phyloP scores from a whole-genome alignment of 2,888 invertebrate genomes.

The Pollenia angustigena region DNA sequence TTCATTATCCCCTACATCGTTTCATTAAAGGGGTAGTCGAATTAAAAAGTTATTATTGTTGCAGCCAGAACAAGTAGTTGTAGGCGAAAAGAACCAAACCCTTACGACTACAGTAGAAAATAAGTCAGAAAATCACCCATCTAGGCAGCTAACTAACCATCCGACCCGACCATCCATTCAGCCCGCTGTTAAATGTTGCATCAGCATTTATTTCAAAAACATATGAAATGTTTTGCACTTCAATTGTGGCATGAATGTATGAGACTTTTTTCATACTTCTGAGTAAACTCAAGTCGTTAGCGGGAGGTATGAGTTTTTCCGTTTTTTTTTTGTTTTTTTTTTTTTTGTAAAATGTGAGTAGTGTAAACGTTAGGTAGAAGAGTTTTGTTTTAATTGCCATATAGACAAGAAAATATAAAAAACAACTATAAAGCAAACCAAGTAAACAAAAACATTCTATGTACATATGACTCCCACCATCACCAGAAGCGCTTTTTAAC shows the following conservation, averaged over 20 bases:
- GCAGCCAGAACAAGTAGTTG: background rate
- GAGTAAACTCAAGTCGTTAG: conserved; percentile 44
- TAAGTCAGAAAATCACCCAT: conserved; percentile 35
- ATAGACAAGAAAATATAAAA: conserved; percentile 12
- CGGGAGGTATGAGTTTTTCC: conserved; percentile 47
- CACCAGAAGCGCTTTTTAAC: conserved; percentile 29
- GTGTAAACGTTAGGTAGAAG: conserved; percentile 37
- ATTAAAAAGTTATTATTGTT: conserved; percentile 26
- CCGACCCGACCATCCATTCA: conserved; percentile 33
- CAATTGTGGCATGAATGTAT: conserved; percentile 19
- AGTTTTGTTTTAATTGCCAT: conserved; percentile 65
- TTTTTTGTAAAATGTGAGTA: conserved; percentile 16
- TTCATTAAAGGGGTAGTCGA: background rate
- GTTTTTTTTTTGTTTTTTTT: conserved; percentile 5
- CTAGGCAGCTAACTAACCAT: background rate
- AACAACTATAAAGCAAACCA: conserved; percentile 44
- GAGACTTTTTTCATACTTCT: background rate
- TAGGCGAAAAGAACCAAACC: conserved; percentile 33
- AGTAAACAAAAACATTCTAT: conserved; percentile 40
- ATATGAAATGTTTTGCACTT: conserved; percentile 25
- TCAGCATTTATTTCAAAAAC: conserved; percentile 56
- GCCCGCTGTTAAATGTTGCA: conserved; percentile 50
- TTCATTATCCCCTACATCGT: background rate
- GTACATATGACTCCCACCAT: conserved; percentile 41
- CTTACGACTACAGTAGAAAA: conserved; percentile 14